phyloP scores from a whole-genome alignment of 2,888 invertebrate species.

The Conomelus anceps region DNA sequence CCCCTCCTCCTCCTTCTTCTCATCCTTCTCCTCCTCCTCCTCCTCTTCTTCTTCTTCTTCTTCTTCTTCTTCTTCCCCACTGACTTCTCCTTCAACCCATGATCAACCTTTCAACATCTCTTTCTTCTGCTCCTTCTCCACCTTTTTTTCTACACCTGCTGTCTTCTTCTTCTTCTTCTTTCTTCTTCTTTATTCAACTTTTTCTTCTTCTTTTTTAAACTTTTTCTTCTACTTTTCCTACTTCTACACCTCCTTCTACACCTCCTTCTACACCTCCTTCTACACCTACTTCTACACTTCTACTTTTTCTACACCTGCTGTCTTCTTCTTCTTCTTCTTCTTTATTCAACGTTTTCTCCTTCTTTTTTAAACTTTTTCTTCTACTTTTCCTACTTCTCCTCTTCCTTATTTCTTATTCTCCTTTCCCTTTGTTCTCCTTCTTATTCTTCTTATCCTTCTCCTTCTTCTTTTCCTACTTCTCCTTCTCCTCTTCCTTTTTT shows the following conservation, averaged over 20 bases:
- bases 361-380: too few relatives aligned
- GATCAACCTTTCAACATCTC: too few relatives aligned
- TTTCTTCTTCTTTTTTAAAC: neutral
- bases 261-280: neutral
- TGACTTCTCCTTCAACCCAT: too few relatives aligned
- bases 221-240: neutral
- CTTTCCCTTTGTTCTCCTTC: too few relatives aligned
- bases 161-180: neutral
- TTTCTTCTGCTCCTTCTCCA: neutral
- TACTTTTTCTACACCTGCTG: neutral
- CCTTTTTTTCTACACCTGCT: neutral
- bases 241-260: too few relatives aligned
- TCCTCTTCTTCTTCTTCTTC: neutral
- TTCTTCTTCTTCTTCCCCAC: neutral
- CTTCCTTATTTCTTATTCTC: neutral
- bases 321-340: neutral
- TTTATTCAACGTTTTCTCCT: too few relatives aligned
- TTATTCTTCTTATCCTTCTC: neutral
- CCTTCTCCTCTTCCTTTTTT: neutral
- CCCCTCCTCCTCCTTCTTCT: neutral
- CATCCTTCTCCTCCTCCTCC: neutral
- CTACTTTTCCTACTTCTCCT: neutral
- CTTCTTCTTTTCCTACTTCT: neutral
- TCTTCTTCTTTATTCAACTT: neutral
- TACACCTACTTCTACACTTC: too few relatives aligned